Base-by-base conservation (phyloP, 2,113 vertebrate species). In the Pyrgilauda ruficollis region DNA sequence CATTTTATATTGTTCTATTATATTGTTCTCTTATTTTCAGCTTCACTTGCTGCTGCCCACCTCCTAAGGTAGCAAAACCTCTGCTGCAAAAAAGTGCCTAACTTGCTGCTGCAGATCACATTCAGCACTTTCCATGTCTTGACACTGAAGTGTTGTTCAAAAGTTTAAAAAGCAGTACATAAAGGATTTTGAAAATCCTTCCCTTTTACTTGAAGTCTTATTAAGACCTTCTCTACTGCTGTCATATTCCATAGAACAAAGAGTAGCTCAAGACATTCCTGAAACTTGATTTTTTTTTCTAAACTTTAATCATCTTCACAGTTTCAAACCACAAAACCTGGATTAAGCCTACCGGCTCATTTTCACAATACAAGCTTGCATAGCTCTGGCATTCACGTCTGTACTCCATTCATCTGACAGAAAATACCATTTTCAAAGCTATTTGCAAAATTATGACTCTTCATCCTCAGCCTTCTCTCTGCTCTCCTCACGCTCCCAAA, bases 271-370 rank as follows among this genome's bases (percentile, higher is more conserved):
- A 50, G 49, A 77, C 15, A 39, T 31, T 69, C 37, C 33, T 58
- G 16, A 58, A 70, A 90, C 28, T 30, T 77, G 7, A 47, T 63
- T 31, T 74, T 10, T 63, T 75, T 37, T 61, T 58, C 20, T 27
- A 1, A 1, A 31, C 18, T 61, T 5, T 37, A 52, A 83, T 81
- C 50, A 50, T 44, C 50, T 43, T 88, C 55, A 44, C 58, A 62
- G 37, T 88, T 88, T 87, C 90, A 86, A 88, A 64, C 7, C 55
- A 93, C 75, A 94, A 90, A 85, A 79, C n/a, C 59, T 77, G 46
- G 53, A 85, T 96, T 88, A 94, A 91, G 59, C 24, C 58, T 15
- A 19, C 27, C n/a, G 49, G 47, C 46, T 92, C 50, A 50, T 70
- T 78, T 84, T 79, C 58, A 93, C 78, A 92, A 53, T 52, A 61